Conservation (phyloP, 1,140 invertebrate species). For the Ceratina australensis region DNA sequence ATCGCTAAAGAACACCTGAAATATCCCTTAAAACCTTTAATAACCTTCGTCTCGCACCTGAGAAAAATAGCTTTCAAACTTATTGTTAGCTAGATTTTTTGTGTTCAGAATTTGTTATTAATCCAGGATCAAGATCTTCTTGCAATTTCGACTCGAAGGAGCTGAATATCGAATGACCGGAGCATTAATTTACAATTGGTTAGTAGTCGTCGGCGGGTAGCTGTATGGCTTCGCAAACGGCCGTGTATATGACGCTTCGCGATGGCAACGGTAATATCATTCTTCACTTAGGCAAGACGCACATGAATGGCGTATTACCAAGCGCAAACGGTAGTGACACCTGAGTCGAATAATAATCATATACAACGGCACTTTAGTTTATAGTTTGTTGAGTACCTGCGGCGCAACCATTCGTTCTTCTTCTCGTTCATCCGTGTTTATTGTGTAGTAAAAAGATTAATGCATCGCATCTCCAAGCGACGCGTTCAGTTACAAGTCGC, state of each 20-base stretch:
- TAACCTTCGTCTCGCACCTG: background rate
- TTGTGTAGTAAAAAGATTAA: slow-evolving; percentile 31
- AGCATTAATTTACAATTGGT: slow-evolving; percentile 22
- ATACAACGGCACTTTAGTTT: slow-evolving; percentile 48
- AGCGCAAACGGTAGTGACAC: slow-evolving; percentile 45
- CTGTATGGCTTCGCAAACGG: slow-evolving; percentile 10
- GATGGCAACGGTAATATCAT: slow-evolving; percentile 9
- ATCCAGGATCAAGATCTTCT: background rate
- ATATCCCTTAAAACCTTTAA: background rate
- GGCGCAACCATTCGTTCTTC: slow-evolving; percentile 6
- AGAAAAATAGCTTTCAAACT: background rate
- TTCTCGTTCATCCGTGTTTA: slow-evolving; percentile 33
- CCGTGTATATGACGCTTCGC: background rate
- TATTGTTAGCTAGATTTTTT: background rate
- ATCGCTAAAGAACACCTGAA: background rate
- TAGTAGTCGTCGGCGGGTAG: slow-evolving; percentile 10
- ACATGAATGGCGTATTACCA: slow-evolving; percentile 24
- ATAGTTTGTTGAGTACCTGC: slow-evolving; percentile 39
- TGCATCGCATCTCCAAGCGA: slow-evolving; percentile 11
- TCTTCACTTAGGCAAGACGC: background rate
- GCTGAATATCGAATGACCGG: background rate
- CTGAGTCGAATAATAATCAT: slow-evolving; percentile 42
- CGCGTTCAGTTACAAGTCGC: background rate
- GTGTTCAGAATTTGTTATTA: background rate
- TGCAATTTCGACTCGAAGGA: slow-evolving; percentile 1